Conservation (phyloP, 2,888 invertebrate species). For the Chironomus tentans region DNA sequence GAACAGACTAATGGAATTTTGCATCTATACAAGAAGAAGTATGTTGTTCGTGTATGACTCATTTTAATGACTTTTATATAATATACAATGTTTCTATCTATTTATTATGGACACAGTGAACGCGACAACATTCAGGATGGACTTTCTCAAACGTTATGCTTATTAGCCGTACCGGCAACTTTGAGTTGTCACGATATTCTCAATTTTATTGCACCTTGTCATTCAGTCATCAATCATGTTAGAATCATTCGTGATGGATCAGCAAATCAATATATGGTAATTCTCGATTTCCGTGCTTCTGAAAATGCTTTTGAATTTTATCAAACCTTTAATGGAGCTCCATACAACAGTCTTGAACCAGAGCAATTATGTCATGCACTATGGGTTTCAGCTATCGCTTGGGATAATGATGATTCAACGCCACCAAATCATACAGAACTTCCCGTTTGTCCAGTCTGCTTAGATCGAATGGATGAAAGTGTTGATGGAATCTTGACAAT, state of each 20-base stretch:
- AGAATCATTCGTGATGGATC: slow-evolving; percentile 83
- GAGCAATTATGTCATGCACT: slow-evolving; percentile 87
- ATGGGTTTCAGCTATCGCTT: slow-evolving; percentile 89
- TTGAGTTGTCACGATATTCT: slow-evolving; percentile 89
- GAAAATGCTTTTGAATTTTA: slow-evolving; percentile 86
- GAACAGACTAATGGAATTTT: slow-evolving; percentile 95
- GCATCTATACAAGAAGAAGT: slow-evolving; percentile 97
- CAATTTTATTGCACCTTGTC: slow-evolving; percentile 89
- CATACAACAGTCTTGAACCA: slow-evolving; percentile 89
- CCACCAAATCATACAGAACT: slow-evolving; percentile 83
- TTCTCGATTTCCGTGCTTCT: slow-evolving; percentile 73
- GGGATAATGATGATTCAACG: slow-evolving; percentile 59
- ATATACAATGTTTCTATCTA: neutral
- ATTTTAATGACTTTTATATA: neutral
- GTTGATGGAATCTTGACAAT: slow-evolving; percentile 96
- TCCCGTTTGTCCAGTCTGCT: slow-evolving; percentile 78
- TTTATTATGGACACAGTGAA: slow-evolving; percentile 50
- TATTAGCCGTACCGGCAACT: slow-evolving; percentile 81
- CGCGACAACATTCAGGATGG: slow-evolving; percentile 59
- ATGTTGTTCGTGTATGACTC: slow-evolving; percentile 35
- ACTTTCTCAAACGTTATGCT: slow-evolving; percentile 75
- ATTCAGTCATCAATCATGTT: slow-evolving; percentile 80
- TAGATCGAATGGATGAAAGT: slow-evolving; percentile 96
- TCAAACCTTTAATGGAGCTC: slow-evolving; percentile 80
- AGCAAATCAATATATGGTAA: slow-evolving; percentile 96